phyloP scores from a whole-genome alignment of 2,797 vertebrate species.

The Crenuchus spilurus region DNA sequence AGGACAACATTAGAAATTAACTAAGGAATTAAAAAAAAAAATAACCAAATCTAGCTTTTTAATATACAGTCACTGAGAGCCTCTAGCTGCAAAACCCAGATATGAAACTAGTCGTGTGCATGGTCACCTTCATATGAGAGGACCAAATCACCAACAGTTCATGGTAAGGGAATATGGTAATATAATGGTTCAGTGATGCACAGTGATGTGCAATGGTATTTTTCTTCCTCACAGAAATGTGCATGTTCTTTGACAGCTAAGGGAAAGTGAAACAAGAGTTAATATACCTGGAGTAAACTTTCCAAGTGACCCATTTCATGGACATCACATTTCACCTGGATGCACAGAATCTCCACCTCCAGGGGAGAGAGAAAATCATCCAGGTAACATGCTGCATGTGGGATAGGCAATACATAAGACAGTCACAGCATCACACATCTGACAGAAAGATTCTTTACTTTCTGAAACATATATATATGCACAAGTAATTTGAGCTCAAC shows the following conservation, averaged over 20 bases:
- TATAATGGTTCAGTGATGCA: background rate
- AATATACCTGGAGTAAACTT: background rate
- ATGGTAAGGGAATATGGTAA: no score
- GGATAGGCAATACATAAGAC: background rate
- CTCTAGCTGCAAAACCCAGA: no score
- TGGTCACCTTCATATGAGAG: no score
- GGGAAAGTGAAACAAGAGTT: background rate
- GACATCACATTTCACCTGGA: background rate
- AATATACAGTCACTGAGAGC: no score
- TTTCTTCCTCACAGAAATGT: background rate
- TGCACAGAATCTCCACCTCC: background rate
- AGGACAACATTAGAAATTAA: no score
- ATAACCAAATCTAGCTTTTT: no score
- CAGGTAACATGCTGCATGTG: background rate
- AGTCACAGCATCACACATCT: background rate
- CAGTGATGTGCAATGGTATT: background rate
- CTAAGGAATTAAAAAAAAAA: no score
- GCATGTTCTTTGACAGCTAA: background rate
- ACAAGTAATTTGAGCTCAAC: background rate
- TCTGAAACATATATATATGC: background rate
- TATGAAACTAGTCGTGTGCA: no score
- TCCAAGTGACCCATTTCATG: background rate
- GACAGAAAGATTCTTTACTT: background rate
- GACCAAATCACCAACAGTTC: no score
- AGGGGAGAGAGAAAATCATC: background rate